A percentile compares a stretch with the other conserved stretches of the same genome.
These are phyloP conservation scores for Gobio gobio DNA, from an alignment of 2,113 vertebrate species.

Conservation along the genomic window DNA sequence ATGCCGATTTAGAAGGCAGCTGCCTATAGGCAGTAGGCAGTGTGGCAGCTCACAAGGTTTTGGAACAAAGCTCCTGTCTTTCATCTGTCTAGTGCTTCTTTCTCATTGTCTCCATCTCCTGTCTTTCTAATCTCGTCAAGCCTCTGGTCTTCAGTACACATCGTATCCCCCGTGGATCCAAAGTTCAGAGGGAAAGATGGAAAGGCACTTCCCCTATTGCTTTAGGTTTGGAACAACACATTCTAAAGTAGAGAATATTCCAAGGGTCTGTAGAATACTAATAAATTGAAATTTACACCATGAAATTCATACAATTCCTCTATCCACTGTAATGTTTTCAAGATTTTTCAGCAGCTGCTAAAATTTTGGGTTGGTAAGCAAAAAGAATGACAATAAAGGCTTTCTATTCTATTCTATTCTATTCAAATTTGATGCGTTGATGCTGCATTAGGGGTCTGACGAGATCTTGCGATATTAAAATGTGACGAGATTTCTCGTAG, in stretches of 20 bases:
- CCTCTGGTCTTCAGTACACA: slow-evolving; percentile 20
- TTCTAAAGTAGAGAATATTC: not conserved
- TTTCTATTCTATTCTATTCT: too few relatives aligned
- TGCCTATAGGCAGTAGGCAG: not conserved
- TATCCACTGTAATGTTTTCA: not conserved
- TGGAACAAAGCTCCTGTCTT: slow-evolving; percentile 10
- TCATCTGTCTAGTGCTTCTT: not conserved
- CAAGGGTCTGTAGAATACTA: not conserved
- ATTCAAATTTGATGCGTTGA: too few relatives aligned
- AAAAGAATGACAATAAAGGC: too few relatives aligned
- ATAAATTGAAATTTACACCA: not conserved
- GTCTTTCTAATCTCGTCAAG: slow-evolving; percentile 35
- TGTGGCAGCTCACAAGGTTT: slow-evolving; percentile 5
- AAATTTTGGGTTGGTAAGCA: not conserved
- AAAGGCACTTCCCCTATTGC: not conserved
- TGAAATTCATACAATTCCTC: not conserved
- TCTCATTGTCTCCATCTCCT: slow-evolving; percentile 34
- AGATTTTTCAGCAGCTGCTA: not conserved
- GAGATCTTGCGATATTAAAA: too few relatives aligned
- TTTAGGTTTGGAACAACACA: slow-evolving; percentile 10
- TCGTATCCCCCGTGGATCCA: not conserved
- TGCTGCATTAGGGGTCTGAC: too few relatives aligned
- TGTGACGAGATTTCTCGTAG: too few relatives aligned
- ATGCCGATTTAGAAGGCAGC: not conserved
- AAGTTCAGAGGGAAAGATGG: slow-evolving; percentile 2